Evolutionary conservation across 2,797 vertebrate genomes (phyloP), one percentile per base, ranked within the genome.

Genomic region (Petrocephalus schoutedeni): DNA sequence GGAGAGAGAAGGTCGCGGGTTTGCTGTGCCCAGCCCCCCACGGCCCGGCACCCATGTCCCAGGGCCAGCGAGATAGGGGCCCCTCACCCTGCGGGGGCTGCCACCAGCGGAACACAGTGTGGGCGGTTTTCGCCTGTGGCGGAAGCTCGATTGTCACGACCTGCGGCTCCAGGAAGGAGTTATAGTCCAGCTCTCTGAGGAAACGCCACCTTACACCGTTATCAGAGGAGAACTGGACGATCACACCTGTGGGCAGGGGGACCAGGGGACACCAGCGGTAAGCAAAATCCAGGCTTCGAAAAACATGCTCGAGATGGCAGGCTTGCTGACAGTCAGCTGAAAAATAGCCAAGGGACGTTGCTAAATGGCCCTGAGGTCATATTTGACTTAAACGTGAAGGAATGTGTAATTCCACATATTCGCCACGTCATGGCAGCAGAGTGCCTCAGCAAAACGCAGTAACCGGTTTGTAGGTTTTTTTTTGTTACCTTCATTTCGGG

Each of bases 31-130:
- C 45, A 36, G 21, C 41, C 49, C 16, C 45, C 36, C n/a, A 9
- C 32, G 1, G 45, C 45, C 45, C 9, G 6, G 77, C 16, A 51
- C 19, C 45, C 41, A 10, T 9, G 19, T 51, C 19, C 77, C 2
- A 45, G 32, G 67, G 67, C 12, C 12, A 6, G 67, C 36, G n/a
- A 83, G 71, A 84, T 54, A 0, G 12, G 16, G 28, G 4, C 2
- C 54, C 67, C 92, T 91, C 86, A 98, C 98, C 98, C 1, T 98
- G 98, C 10, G 98, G 97, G 0, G 98, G 98, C 91, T 99, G 98
- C 98, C 98, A 99, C 98, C 98, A 99, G 28, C 98, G 96, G 90
- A 99, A 99, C 7, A 97, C 96, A 0, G 98, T 99, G 89, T 97
- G 96, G 0, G 97, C 87, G 0, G 96, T 97, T 95, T 99, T 99